phyloP scores from a whole-genome alignment of 2,113 vertebrate genomes.

The Puma concolor region DNA sequence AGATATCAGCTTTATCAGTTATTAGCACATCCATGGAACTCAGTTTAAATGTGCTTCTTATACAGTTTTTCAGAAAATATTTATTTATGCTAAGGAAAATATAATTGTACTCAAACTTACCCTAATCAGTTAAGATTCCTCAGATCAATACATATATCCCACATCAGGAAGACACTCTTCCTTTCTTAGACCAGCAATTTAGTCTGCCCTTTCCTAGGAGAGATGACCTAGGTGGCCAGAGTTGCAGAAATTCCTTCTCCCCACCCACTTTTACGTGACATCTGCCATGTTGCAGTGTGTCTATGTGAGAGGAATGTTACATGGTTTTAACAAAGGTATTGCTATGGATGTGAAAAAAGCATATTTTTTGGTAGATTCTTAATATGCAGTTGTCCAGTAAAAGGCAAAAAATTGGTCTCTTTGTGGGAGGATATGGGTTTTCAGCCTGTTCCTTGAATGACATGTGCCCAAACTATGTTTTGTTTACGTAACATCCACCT shows the following conservation, averaged over 20 bases:
- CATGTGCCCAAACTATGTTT: neutral
- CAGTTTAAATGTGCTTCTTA: neutral
- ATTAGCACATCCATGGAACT: neutral
- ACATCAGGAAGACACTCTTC: neutral
- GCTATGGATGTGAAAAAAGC: neutral
- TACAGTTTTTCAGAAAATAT: neutral
- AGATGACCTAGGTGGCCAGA: neutral
- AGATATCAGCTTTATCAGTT: neutral
- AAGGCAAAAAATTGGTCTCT: neutral
- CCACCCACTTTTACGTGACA: neutral
- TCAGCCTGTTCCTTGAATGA: neutral
- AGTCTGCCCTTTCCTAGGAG: neutral
- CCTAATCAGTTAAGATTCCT: neutral
- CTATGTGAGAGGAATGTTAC: neutral
- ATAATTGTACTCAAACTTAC: neutral
- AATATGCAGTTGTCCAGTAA: neutral
- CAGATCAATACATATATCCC: neutral
- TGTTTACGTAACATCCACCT: neutral
- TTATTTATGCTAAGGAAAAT: neutral
- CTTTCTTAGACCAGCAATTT: neutral
- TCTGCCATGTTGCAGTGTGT: neutral
- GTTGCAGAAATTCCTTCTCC: neutral
- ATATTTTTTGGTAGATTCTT: neutral
- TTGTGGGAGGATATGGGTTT: neutral
- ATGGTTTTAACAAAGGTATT: neutral